phyloP scores from a whole-genome alignment of 92 coral and sea anemone species.

The Actinernus sp. region DNA sequence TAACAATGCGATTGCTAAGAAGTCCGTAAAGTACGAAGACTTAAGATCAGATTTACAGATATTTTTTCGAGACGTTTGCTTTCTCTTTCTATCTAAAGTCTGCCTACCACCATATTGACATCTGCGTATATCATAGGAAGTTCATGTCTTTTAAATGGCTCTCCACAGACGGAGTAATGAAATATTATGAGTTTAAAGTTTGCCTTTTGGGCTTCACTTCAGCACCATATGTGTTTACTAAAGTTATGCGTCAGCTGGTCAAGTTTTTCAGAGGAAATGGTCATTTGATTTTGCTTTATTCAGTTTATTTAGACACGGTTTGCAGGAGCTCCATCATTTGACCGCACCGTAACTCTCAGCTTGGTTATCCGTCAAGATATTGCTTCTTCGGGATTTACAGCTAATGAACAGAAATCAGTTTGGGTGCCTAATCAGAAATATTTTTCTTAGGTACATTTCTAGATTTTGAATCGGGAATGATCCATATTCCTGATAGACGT shows the following conservation, averaged over 20 bases:
- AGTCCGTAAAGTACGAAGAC: constrained; percentile 62
- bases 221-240: constrained; percentile 54
- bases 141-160: constrained; percentile 41
- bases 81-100: constrained; percentile 56
- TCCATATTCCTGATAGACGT: constrained; percentile 35
- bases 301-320: constrained; percentile 45
- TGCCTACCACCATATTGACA: constrained; percentile 59
- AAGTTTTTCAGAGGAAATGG: constrained; percentile 48
- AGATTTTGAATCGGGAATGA: constrained; percentile 40
- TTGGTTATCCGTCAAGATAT: constrained; percentile 29
- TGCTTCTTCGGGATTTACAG: constrained; percentile 49
- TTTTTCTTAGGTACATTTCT: constrained; percentile 36
- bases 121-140: constrained; percentile 4
- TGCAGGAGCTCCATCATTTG: constrained; percentile 18
- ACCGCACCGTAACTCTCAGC: constrained; percentile 25
- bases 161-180: constrained; percentile 12
- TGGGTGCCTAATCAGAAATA: constrained; percentile 40
- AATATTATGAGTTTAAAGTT: constrained; percentile 36
- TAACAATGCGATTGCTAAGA: constrained; percentile 28
- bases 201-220: constrained; percentile 48
- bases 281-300: background rate
- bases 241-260: constrained; percentile 49
- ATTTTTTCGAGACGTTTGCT: constrained; percentile 33
- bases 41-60: constrained; percentile 59
- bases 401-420: constrained; percentile 38